Conservation (phyloP, 2,888 invertebrate genomes). For the Agelastica alni region DNA sequence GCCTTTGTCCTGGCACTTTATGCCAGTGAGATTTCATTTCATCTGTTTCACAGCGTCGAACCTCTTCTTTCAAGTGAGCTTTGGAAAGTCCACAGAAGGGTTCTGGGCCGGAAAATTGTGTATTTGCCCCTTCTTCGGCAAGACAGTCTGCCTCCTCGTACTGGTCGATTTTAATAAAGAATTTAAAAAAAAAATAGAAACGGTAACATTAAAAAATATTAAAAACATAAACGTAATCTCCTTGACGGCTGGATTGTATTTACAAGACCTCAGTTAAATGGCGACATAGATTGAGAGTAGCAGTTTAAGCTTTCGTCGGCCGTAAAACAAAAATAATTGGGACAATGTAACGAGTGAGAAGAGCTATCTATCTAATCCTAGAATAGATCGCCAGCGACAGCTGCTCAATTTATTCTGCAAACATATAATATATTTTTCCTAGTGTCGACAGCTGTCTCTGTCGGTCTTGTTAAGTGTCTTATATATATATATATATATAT, state of each 20-base stretch:
- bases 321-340: slow-evolving; percentile 55
- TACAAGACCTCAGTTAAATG: slow-evolving; percentile 27
- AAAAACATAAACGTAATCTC: too few relatives aligned
- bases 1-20: too few relatives aligned
- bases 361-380: slow-evolving; percentile 51
- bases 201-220: too few relatives aligned
- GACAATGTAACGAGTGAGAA: slow-evolving; percentile 50
- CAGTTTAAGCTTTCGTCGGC: slow-evolving; percentile 51
- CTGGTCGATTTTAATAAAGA: too few relatives aligned
- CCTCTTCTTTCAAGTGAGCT: too few relatives aligned
- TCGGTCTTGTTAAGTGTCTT: slow-evolving; percentile 29
- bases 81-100: too few relatives aligned
- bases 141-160: too few relatives aligned
- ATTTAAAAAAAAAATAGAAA: too few relatives aligned
- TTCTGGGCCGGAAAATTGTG: too few relatives aligned
- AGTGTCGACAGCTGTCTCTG: slow-evolving; percentile 37
- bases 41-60: too few relatives aligned
- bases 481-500: slow-evolving; percentile 6
- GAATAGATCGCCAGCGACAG: slow-evolving; percentile 52
- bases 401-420: slow-evolving; percentile 45
- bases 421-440: slow-evolving; percentile 34
- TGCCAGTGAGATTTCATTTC: too few relatives aligned
- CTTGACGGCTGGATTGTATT: slow-evolving; percentile 4
- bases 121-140: too few relatives aligned
- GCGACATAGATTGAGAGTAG: slow-evolving; percentile 40